Conservation (phyloP, 2,888 invertebrate species). For the Byasa hedistus region DNA sequence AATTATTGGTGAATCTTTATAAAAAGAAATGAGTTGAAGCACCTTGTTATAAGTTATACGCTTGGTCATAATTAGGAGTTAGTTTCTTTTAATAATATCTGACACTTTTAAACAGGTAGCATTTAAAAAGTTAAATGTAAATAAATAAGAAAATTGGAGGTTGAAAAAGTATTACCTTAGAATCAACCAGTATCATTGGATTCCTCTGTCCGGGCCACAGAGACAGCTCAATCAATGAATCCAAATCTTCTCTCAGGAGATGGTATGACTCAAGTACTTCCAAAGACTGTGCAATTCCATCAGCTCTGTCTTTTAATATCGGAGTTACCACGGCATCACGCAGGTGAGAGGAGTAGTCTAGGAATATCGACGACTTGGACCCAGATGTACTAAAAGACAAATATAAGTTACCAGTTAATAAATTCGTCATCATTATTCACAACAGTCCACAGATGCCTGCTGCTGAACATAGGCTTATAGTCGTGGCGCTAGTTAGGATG, state of each 20-base stretch:
- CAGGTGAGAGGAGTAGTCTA: constrained; percentile 93
- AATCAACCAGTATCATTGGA: constrained; percentile 86
- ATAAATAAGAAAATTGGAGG: neutral
- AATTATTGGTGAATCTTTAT: neutral
- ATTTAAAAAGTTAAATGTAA: neutral
- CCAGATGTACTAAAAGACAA: constrained; percentile 83
- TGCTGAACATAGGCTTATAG: too few relatives aligned
- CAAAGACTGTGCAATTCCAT: constrained; percentile 86
- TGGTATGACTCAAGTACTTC: constrained; percentile 90
- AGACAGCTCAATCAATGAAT: constrained; percentile 91
- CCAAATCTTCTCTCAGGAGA: constrained; percentile 94
- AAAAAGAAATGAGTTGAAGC: neutral
- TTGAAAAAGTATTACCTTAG: constrained; percentile 76
- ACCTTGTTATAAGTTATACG: too few relatives aligned
- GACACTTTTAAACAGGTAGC: too few relatives aligned
- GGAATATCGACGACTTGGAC: constrained; percentile 88
- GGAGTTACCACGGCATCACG: constrained; percentile 88
- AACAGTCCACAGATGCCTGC: neutral
- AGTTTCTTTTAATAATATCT: too few relatives aligned
- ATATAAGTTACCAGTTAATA: neutral
- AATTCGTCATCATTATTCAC: neutral
- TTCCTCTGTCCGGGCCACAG: constrained; percentile 90
- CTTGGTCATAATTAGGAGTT: too few relatives aligned
- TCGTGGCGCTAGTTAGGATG: too few relatives aligned
- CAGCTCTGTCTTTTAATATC: constrained; percentile 83